Percentiles rank a stretch among this genome's conserved stretches.
Evolutionary conservation across 2,888 invertebrate genomes (phyloP).

Genomic region (Axea sp.): DNA sequence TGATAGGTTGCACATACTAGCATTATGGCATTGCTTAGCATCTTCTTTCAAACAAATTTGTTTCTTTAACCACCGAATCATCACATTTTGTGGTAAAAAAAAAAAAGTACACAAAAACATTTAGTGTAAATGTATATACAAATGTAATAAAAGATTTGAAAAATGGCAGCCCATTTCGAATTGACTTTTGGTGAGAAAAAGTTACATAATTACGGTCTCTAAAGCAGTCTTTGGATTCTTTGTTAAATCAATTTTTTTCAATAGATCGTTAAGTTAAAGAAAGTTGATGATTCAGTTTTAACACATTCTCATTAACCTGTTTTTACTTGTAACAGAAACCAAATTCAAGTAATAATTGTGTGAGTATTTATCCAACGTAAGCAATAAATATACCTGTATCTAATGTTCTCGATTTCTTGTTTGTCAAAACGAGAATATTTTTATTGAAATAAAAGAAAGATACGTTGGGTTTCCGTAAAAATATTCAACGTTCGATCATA

Average conservation of each 20-base stretch:
- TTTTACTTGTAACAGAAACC: no score
- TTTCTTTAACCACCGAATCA: constrained; percentile 8
- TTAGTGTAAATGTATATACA: constrained; percentile 16
- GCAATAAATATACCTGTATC: constrained; percentile 20
- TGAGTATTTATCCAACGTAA: constrained; percentile 51
- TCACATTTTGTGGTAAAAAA: constrained; percentile 9
- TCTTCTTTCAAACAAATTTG: constrained; percentile 32
- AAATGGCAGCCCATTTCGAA: constrained; percentile 41
- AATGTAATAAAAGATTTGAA: constrained; percentile 16
- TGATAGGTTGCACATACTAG: constrained; percentile 77
- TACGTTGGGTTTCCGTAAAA: not conserved
- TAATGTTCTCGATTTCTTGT: constrained; percentile 10
- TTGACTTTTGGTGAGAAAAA: constrained; percentile 39
- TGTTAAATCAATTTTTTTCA: no score
- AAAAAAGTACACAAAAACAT: constrained; percentile 29
- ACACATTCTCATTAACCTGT: not conserved
- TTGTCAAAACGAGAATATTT: constrained; percentile 4
- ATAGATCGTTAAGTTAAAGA: no score
- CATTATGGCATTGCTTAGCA: constrained; percentile 72
- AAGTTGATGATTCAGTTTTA: constrained; percentile 5
- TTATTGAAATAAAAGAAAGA: constrained; percentile 3
- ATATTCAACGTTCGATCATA: constrained; percentile 11
- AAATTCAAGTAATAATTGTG: constrained; percentile 28
- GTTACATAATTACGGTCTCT: constrained; percentile 18
- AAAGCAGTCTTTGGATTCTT: constrained; percentile 41